phyloP scores from a whole-genome alignment of 2,113 vertebrate genomes.

The Apodemus speciosus region DNA sequence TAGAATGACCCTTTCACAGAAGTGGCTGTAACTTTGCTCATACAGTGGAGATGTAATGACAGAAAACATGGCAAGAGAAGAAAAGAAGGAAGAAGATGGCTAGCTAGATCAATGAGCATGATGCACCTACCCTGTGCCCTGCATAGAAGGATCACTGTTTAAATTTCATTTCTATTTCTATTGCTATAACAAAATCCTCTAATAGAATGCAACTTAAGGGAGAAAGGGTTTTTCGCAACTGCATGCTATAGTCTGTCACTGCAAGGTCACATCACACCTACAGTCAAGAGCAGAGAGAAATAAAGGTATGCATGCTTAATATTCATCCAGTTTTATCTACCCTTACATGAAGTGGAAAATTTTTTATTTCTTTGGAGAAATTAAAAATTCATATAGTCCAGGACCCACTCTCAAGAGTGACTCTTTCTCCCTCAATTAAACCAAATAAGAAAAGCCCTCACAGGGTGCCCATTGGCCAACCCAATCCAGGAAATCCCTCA shows the following conservation, averaged over 20 bases:
- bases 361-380: too few relatives aligned
- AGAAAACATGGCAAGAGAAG: background rate
- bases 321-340: background rate
- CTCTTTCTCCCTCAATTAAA: background rate
- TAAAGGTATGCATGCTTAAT: background rate
- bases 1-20: background rate
- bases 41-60: background rate
- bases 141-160: background rate
- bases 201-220: background rate
- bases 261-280: background rate
- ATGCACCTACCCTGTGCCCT: background rate
- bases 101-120: background rate
- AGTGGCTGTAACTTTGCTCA: background rate
- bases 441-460: background rate
- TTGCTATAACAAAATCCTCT: background rate
- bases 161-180: background rate
- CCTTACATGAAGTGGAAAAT: too few relatives aligned
- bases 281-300: background rate
- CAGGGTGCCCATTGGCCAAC: background rate
- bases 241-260: background rate
- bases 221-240: background rate
- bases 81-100: conserved; percentile 15
- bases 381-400: too few relatives aligned
- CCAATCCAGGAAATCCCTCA: background rate
- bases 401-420: background rate